Percentiles rank a stretch among this genome's conserved stretches.
Evolutionary conservation across 2,797 vertebrate genomes (phyloP).

Genomic region (Danionella dracula): DNA sequence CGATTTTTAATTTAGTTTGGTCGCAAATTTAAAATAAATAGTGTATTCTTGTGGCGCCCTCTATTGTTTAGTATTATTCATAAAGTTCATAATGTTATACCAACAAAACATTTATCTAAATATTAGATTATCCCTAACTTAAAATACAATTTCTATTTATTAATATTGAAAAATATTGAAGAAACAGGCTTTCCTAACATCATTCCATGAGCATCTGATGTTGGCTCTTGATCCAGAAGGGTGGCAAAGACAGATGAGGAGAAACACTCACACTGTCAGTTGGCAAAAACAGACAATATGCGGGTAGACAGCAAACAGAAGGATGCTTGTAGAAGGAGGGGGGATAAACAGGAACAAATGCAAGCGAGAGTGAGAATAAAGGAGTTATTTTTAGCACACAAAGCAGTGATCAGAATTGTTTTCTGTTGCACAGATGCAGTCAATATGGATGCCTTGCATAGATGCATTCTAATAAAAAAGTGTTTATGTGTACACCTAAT

Average conservation of each 20-base stretch:
- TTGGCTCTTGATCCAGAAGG: not conserved
- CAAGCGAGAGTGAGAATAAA: constrained; percentile 21
- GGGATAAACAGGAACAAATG: constrained; percentile 23
- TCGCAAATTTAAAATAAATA: not conserved
- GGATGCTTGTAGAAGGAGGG: constrained; percentile 5
- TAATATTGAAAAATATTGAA: not conserved
- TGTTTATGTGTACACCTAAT: constrained; percentile 14
- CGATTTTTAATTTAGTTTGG: too few relatives aligned
- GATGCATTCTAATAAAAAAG: constrained; percentile 10
- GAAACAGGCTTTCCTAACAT: constrained; percentile 2
- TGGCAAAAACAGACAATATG: constrained; percentile 25
- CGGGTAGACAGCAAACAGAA: constrained; percentile 32
- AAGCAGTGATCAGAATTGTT: constrained; percentile 34
- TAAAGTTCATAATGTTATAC: too few relatives aligned
- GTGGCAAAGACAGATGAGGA: constrained; percentile 6
- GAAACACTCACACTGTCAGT: constrained; percentile 13
- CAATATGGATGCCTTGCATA: constrained; percentile 40
- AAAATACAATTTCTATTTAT: too few relatives aligned
- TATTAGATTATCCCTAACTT: too few relatives aligned
- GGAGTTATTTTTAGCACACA: constrained; percentile 36
- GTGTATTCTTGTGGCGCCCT: constrained; percentile 9
- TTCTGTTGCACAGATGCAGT: constrained; percentile 21
- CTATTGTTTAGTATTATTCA: not conserved
- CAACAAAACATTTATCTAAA: too few relatives aligned
- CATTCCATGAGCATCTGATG: not conserved